Base-by-base conservation (phyloP, 2,797 vertebrate genomes). In the Yasuhikotakia modesta region DNA sequence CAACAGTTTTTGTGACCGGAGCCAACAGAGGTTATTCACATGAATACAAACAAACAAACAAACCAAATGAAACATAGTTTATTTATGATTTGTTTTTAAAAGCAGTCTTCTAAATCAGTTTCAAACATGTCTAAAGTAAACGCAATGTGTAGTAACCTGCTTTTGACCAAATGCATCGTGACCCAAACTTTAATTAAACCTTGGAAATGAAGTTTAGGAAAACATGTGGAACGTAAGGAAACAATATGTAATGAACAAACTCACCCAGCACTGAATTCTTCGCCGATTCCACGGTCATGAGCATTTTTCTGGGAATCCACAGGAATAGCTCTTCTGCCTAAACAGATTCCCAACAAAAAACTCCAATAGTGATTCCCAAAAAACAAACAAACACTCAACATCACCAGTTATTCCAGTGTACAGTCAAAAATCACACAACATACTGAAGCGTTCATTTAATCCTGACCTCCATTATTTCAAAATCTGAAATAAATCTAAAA, bases 311-410 rank as follows among this genome's bases (percentile, higher is more conserved):
- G 83, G 98, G 97, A 88, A 99, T 94, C 96, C 97, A 99, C 64
- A 99, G 91, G 88, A 99, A 99, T 57, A 99, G 88, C 80, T 99
- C 97, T 88, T 99, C 97, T 79, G 95, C 97, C 97, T 99, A 68
- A 16, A 16, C 63, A 7, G 5, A 55, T 12, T 8, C 30, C 48
- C 60, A 64, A 2, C 2, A 50, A 72, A 64, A 3, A 43, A 69
- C 0, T 4, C 1, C 10, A 43, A 10, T 11, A 1, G 5, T 48
- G 5, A 21, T 6, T n/a, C 11, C 24, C 19, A 48, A n/a, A 30
- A n/a, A n/a, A n/a, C n/a, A 30, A 21, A 66, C 48, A 67, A 10
- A 22, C 16, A 63, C 19, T 17, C 17, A 43, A 58, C 53, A 55
- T 3, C 48, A 5, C 21, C 8, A 53, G 12, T 1, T 58, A 14